Base-by-base conservation (phyloP, 2,888 invertebrate genomes). In the Polia nebulosa region DNA sequence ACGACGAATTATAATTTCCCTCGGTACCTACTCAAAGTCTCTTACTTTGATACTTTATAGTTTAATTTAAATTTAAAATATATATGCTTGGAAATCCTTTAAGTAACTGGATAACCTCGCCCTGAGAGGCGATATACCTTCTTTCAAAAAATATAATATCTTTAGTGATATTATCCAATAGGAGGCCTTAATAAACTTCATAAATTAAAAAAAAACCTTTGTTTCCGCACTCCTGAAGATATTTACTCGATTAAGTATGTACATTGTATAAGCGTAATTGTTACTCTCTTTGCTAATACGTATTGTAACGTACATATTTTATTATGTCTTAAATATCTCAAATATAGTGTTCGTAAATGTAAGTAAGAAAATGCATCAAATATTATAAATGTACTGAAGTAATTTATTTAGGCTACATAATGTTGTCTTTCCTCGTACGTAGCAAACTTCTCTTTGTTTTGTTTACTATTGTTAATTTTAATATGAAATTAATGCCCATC, bases 171-270 rank as follows among this genome's bases (percentile, higher is more conserved):
- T 34, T 60, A 61, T 13, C 9, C 29, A 44, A 9, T 63, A 63
- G 80, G 80, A 67, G 62, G 76, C 80, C 76, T 74, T 79, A 67
- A 47, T 52, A n/a, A 74, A 63, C n/a, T 22, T 32, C 57, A 34
- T 34, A 39, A 6, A 20, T 32, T 49, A 39, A 41, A n/a, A 60
- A 51, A 61, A 41, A 44, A 25, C 36, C 57, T 64, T 47, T 55
- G 39, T 66, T 52, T 32, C 17, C 13, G 44, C 66, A 61, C 45
- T 29, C 36, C 49, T 41, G 58, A 20, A 39, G 13, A 25, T 32
- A 39, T 34, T 49, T 34, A 47, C 13, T 58, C 11, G 13, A 15
- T n/a, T 36, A 39, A 22, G n/a, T 49, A 32, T 34, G 25, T 49
- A 58, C 25, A 41, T 36, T 60, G 27, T 49, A 52, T 41, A 47